Percentiles rank a stretch among this genome's conserved stretches.
phyloP scores from a whole-genome alignment of 2,113 vertebrate species.

The Syrrhaptes paradoxus region DNA sequence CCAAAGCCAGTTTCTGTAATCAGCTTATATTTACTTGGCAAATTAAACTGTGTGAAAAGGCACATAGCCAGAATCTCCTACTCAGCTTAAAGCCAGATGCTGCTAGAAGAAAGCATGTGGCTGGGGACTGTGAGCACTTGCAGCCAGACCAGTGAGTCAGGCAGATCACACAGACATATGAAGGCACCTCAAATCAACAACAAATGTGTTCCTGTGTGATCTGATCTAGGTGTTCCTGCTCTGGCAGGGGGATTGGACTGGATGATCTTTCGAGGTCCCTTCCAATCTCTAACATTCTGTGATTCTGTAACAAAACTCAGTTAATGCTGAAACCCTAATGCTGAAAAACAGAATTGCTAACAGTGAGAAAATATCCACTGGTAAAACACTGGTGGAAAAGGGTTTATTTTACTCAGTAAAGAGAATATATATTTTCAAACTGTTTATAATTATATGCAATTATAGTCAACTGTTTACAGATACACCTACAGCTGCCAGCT shows the following conservation, averaged over 20 bases:
- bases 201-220: background rate
- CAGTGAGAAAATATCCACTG: background rate
- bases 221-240: no score
- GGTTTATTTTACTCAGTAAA: background rate
- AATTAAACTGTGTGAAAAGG: background rate
- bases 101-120: background rate
- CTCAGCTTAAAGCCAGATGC: background rate
- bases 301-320: background rate
- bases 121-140: background rate
- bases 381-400: background rate
- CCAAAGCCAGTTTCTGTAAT: background rate
- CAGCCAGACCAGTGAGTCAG: background rate
- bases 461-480: background rate
- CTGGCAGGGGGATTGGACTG: no score
- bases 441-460: background rate
- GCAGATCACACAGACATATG: background rate
- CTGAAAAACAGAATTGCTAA: background rate
- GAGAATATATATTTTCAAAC: background rate
- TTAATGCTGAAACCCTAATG: background rate
- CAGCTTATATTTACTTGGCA: background rate
- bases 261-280: no score
- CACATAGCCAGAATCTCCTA: background rate
- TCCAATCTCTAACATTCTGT: no score
- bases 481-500: background rate
- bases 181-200: background rate